Percentiles rank a stretch among this genome's conserved stretches.
phyloP scores from a whole-genome alignment of 2,888 invertebrate genomes.

The Phyto melanocephala region DNA sequence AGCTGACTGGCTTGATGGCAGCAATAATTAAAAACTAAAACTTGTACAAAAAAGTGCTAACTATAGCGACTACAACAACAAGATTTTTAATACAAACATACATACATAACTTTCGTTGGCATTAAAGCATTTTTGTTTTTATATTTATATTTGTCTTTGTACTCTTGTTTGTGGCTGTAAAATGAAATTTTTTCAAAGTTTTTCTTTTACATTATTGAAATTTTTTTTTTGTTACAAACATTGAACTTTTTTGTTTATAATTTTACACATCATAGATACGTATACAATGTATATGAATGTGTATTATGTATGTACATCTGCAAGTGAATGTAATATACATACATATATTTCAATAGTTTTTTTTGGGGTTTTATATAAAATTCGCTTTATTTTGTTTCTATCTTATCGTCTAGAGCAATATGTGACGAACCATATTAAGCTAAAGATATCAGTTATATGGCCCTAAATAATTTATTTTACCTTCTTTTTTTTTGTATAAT shows the following conservation, averaged over 20 bases:
- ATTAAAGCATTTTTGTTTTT: slow-evolving; percentile 47
- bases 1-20: neutral
- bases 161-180: slow-evolving; percentile 16
- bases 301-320: too few relatives aligned
- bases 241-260: slow-evolving; percentile 23
- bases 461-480: neutral
- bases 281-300: too few relatives aligned
- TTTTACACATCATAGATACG: neutral
- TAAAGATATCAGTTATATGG: slow-evolving; percentile 9
- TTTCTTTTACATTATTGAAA: slow-evolving; percentile 22
- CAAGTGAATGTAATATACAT: too few relatives aligned
- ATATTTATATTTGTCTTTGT: neutral
- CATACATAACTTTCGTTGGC: slow-evolving; percentile 55
- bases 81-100: too few relatives aligned
- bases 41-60: slow-evolving; percentile 19
- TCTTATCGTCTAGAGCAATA: slow-evolving; percentile 23
- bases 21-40: slow-evolving; percentile 23
- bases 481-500: neutral
- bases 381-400: slow-evolving; percentile 1
- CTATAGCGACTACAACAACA: neutral
- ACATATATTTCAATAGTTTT: neutral
- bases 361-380: neutral
- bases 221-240: slow-evolving; percentile 24
- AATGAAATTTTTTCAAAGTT: slow-evolving; percentile 14
- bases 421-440: slow-evolving; percentile 14